These are phyloP conservation scores for Siphonodentalium dalli DNA, from an alignment of 2,888 invertebrate genomes.

Conservation along the genomic window DNA sequence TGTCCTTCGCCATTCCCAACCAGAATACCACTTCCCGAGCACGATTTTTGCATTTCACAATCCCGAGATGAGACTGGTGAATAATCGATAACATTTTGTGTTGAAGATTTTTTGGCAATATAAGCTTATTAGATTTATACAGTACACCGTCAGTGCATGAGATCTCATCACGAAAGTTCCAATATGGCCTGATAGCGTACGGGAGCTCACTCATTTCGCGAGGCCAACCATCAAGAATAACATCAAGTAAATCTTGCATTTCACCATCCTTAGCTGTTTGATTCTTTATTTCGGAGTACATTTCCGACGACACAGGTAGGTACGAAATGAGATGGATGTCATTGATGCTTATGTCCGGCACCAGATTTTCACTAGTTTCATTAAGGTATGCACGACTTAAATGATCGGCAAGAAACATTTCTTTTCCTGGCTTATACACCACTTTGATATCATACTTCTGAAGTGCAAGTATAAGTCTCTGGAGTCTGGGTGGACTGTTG, in stretches of 20 bases:
- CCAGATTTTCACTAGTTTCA: slow-evolving; percentile 4
- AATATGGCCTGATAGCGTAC: neutral
- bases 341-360: slow-evolving; percentile 5
- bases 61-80: slow-evolving; percentile 10
- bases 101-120: slow-evolving; percentile 6
- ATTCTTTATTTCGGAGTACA: neutral
- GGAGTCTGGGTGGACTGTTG: slow-evolving; percentile 2
- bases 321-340: neutral
- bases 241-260: slow-evolving; percentile 6
- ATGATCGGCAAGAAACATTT: slow-evolving; percentile 7
- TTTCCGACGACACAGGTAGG: slow-evolving; percentile 7
- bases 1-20: slow-evolving; percentile 11
- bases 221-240: slow-evolving; percentile 8
- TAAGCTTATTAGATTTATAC: slow-evolving; percentile 11
- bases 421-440: slow-evolving; percentile 7
- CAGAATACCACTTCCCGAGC: slow-evolving; percentile 11
- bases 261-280: neutral
- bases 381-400: slow-evolving; percentile 1
- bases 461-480: slow-evolving; percentile 3
- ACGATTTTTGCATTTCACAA: slow-evolving; percentile 15
- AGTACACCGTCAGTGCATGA: slow-evolving; percentile 4
- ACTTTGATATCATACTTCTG: slow-evolving; percentile 6
- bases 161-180: slow-evolving; percentile 8
- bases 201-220: neutral
- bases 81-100: slow-evolving; percentile 9